These are phyloP conservation scores for Hafferia zeledoni DNA, from an alignment of 2,797 vertebrate species.

Conservation along the genomic window DNA sequence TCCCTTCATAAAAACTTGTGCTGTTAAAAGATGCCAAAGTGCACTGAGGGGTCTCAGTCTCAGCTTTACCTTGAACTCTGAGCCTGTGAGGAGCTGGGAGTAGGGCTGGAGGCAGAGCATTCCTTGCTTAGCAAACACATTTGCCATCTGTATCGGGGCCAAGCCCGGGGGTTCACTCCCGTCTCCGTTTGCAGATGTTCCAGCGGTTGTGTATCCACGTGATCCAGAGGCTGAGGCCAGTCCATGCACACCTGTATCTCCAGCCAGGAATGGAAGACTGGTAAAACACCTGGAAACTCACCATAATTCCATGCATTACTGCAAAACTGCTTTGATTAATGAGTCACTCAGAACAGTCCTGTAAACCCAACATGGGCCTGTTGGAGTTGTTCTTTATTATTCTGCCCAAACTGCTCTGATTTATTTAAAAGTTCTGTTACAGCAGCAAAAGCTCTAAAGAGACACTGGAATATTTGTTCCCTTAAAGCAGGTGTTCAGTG, in stretches of 20 bases:
- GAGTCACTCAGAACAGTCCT: background rate
- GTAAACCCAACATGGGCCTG: background rate
- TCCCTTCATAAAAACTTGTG: background rate
- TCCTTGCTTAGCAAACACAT: background rate
- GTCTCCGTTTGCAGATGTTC: constrained; percentile 88
- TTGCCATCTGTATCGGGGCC: background rate
- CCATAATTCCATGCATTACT: background rate
- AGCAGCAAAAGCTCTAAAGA: background rate
- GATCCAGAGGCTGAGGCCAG: constrained; percentile 93
- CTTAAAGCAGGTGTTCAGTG: background rate
- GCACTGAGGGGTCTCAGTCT: background rate
- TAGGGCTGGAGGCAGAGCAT: background rate
- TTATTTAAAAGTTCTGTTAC: background rate
- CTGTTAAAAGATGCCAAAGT: background rate
- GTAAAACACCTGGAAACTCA: constrained; percentile 74
- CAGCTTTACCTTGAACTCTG: background rate
- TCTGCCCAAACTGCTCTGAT: background rate
- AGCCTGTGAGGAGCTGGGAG: background rate
- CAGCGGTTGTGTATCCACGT: constrained; percentile 98
- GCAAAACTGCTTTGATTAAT: background rate
- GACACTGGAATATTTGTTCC: background rate
- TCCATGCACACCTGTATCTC: constrained; percentile 97
- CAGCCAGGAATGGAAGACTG: constrained; percentile 98
- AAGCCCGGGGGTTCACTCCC: background rate
- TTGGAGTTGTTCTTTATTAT: background rate